A percentile compares a stretch with the other conserved stretches of the same genome.
Conservation (phyloP, 2,888 invertebrate genomes). For the Dynastes tityus region DNA sequence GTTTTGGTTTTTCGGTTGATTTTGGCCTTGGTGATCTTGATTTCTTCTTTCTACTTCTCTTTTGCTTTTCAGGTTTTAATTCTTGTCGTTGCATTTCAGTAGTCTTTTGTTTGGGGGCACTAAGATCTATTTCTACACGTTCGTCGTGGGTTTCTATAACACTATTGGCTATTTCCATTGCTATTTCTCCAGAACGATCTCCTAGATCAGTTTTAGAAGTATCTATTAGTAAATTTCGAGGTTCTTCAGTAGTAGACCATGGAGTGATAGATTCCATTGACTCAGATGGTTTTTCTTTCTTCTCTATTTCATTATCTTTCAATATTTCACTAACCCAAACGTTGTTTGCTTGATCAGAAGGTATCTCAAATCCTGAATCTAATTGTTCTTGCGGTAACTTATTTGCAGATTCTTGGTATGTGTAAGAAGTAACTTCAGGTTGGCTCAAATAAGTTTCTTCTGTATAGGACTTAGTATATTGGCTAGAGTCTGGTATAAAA, state of each 20-base stretch:
- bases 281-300: constrained; percentile 14
- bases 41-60: constrained; percentile 56
- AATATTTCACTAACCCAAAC: constrained; percentile 66
- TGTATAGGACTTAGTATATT: constrained; percentile 29
- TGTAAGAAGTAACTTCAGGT: not conserved
- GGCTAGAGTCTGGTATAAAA: constrained; percentile 63
- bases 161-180: constrained; percentile 50
- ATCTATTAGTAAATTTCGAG: constrained; percentile 3
- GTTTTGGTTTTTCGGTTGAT: constrained; percentile 49
- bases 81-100: constrained; percentile 48
- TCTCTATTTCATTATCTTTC: constrained; percentile 56
- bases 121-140: constrained; percentile 19
- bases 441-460: constrained; percentile 13
- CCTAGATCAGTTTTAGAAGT: constrained; percentile 50
- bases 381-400: constrained; percentile 54
- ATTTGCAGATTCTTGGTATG: not conserved
- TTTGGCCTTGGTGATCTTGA: constrained; percentile 56
- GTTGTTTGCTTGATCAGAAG: constrained; percentile 64
- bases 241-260: constrained; percentile 50
- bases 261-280: not conserved
- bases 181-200: constrained; percentile 46
- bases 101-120: not conserved
- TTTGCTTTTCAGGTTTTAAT: constrained; percentile 50
- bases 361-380: constrained; percentile 62
- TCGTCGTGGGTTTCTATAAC: constrained; percentile 47